phyloP scores from a whole-genome alignment of 2,888 invertebrate genomes.

The Dicycla oo region DNA sequence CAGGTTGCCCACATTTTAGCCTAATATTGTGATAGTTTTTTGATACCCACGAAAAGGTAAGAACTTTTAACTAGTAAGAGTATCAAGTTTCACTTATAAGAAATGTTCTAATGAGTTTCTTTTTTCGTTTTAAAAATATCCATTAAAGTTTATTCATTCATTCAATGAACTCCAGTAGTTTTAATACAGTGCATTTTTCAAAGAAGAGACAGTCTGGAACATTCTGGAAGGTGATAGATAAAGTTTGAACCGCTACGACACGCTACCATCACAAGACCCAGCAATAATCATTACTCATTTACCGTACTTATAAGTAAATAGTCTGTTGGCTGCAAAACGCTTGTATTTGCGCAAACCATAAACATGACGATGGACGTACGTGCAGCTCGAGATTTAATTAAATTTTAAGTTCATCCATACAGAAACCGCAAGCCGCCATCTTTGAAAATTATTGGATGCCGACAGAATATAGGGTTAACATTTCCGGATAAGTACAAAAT shows the following conservation, averaged over 20 bases:
- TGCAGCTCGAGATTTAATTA: slow-evolving; percentile 69
- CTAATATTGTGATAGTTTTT: slow-evolving; percentile 57
- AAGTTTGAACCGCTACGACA: not conserved
- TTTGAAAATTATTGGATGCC: slow-evolving; percentile 62
- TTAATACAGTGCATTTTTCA: not conserved
- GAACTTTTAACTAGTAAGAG: slow-evolving; percentile 7
- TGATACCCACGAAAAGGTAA: slow-evolving; percentile 9
- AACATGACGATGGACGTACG: slow-evolving; percentile 40
- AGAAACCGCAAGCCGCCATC: slow-evolving; percentile 65
- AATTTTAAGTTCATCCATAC: slow-evolving; percentile 67
- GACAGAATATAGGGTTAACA: slow-evolving; percentile 32
- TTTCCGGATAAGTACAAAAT: slow-evolving; percentile 29
- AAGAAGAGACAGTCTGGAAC: not conserved
- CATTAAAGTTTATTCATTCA: too few relatives aligned
- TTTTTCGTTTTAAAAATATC: not conserved
- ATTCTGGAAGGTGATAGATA: not conserved
- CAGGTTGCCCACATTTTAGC: slow-evolving; percentile 40
- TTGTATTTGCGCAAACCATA: slow-evolving; percentile 40
- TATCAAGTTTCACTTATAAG: slow-evolving; percentile 34
- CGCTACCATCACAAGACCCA: not conserved
- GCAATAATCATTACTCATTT: slow-evolving; percentile 17
- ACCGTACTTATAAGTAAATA: slow-evolving; percentile 37
- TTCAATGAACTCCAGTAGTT: not conserved
- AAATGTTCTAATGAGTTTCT: not conserved
- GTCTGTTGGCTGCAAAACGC: slow-evolving; percentile 20